These are phyloP conservation scores for Saturnia pavonia DNA, from an alignment of 2,888 invertebrate genomes.

Conservation along the genomic window DNA sequence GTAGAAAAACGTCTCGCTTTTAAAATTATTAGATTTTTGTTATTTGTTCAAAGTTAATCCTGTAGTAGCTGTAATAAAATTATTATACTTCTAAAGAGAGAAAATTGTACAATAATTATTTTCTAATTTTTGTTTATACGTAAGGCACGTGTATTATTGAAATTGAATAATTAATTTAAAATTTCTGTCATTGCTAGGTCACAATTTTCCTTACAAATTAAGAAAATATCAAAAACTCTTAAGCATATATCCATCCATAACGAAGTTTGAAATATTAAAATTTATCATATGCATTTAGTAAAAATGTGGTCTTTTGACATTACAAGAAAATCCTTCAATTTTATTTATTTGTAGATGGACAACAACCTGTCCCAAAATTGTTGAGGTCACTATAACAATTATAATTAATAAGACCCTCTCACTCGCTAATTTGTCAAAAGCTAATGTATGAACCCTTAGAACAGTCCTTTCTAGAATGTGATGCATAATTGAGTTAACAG, in stretches of 20 bases:
- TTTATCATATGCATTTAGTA: too few species aligned
- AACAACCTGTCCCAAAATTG: constrained; percentile 28
- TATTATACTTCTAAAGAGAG: background rate
- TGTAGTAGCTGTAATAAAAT: background rate
- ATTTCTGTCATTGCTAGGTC: too few species aligned
- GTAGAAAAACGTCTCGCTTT: constrained; percentile 12
- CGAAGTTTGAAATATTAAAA: too few species aligned
- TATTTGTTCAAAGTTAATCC: constrained; percentile 10
- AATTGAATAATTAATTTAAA: background rate
- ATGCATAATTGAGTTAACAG: constrained; percentile 54
- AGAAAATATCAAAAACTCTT: background rate
- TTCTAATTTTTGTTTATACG: background rate
- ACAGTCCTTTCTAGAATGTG: constrained; percentile 52
- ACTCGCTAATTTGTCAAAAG: constrained; percentile 40
- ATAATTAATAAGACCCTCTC: constrained; percentile 44
- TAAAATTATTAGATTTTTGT: constrained; percentile 1
- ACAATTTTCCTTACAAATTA: background rate
- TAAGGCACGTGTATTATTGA: background rate
- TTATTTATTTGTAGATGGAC: too few species aligned
- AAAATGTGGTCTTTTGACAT: too few species aligned
- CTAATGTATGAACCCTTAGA: constrained; percentile 47
- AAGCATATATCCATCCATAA: too few species aligned
- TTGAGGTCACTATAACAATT: constrained; percentile 32
- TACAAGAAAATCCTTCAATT: too few species aligned
- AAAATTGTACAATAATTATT: background rate